A percentile compares a stretch with the other conserved stretches of the same genome.
Conservation (phyloP, 2,797 vertebrate species). For the Notoglanidium macrostoma region DNA sequence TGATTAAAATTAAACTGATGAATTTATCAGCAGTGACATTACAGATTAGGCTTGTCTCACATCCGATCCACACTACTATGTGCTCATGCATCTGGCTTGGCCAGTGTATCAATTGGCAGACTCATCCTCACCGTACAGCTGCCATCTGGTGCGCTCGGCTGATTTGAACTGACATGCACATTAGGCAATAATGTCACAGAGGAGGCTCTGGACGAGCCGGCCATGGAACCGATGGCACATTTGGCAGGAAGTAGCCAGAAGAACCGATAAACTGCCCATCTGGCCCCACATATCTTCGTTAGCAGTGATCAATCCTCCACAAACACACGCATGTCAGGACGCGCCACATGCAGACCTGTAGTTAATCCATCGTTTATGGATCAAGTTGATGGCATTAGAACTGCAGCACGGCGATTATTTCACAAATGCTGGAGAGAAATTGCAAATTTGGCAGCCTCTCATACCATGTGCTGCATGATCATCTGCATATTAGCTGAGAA, state of each 20-base stretch:
- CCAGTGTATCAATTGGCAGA: slow-evolving; percentile 42
- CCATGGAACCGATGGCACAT: slow-evolving; percentile 24
- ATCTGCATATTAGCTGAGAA: slow-evolving; percentile 50
- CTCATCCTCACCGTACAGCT: slow-evolving; percentile 33
- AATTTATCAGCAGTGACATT: slow-evolving; percentile 25
- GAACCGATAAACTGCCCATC: slow-evolving; percentile 54
- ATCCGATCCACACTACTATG: slow-evolving; percentile 12
- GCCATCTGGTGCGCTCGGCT: slow-evolving; percentile 56
- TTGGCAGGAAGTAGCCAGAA: slow-evolving; percentile 47
- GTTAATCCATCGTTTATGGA: slow-evolving; percentile 38
- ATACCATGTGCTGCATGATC: slow-evolving; percentile 32
- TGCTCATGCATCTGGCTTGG: slow-evolving; percentile 52
- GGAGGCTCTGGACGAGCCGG: slow-evolving; percentile 50
- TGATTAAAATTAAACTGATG: slow-evolving; percentile 18
- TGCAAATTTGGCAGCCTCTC: slow-evolving; percentile 37
- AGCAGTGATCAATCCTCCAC: slow-evolving; percentile 26
- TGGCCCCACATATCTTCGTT: slow-evolving; percentile 43
- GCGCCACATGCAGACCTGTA: background rate
- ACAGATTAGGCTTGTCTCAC: slow-evolving; percentile 25
- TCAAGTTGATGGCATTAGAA: slow-evolving; percentile 31
- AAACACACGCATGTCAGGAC: slow-evolving; percentile 14
- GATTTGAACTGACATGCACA: slow-evolving; percentile 52
- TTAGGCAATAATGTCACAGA: slow-evolving; percentile 58
- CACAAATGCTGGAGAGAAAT: slow-evolving; percentile 41
- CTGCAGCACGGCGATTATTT: slow-evolving; percentile 32